Base-by-base conservation (phyloP, 1,140 invertebrate species). In the Coboldia fuscipes region DNA sequence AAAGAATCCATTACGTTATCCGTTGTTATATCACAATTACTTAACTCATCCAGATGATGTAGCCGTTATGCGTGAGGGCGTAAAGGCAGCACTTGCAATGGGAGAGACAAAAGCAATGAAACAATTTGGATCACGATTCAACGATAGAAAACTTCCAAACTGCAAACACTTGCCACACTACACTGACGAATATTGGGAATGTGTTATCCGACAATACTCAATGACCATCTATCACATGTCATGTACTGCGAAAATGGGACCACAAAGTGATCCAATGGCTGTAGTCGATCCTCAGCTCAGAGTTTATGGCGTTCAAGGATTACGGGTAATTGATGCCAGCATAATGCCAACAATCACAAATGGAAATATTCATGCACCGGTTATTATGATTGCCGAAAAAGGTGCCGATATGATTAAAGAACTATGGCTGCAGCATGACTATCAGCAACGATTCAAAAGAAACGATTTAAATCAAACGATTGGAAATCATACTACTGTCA, bases 311-410 rank as follows among this genome's bases (percentile, higher is more conserved):
- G 50, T 82, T 0, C 60, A 67, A 29, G 76, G 77, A 0, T 48
- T 88, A 12, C 57, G 83, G 34, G 78, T 82, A 0, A 73, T 81
- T 33, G 80, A 84, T 43, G 77, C 77, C 0, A 79, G 74, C 13
- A 75, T 83, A 28, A 56, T 56, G 47, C 52, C 54, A 3, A 63
- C 68, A 0, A 75, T 86, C 2, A 76, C 78, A 0, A 80, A 71
- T 46, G 83, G 81, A 0, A 85, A 86, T 43, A 84, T 84, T 13
- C 84, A 85, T 41, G 79, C 80, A 0, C 78, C 81, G 0, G 71
- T 75, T 0, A 79, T 92, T 8, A 92, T 92, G 85, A 83, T 94
- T n/a, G 88, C 62, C 0, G 88, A 94, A 47, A 90, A 88, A 49
- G 85, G 76, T 0, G 68, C 85, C 0, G 85, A 92, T 57, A 47